phyloP scores from a whole-genome alignment of 2,888 invertebrate species.

The Stenoptilia bipunctidactyla region DNA sequence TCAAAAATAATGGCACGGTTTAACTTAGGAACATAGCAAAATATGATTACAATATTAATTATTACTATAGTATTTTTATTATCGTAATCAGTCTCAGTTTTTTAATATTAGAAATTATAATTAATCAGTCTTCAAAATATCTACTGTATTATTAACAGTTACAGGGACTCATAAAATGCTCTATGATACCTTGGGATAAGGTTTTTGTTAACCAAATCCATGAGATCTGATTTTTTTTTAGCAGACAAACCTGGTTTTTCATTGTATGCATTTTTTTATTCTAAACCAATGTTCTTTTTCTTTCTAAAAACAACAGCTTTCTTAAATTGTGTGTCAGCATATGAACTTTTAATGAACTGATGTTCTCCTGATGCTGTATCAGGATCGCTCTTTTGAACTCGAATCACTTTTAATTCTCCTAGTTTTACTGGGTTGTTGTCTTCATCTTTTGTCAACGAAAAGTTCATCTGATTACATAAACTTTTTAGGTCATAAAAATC shows the following conservation, averaged over 20 bases:
- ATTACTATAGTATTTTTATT: not conserved
- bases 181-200: conserved; percentile 4
- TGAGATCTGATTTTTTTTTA: conserved; percentile 8
- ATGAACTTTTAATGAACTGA: too few species aligned
- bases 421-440: too few species aligned
- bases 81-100: not conserved
- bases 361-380: too few species aligned
- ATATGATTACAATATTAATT: not conserved
- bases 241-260: conserved; percentile 3
- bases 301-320: conserved; percentile 3
- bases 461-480: too few species aligned
- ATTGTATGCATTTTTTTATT: conserved; percentile 2
- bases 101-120: not conserved
- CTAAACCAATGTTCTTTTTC: conserved; percentile 4
- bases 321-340: too few species aligned
- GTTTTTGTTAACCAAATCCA: conserved; percentile 8
- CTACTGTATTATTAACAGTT: not conserved
- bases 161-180: not conserved
- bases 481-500: too few species aligned
- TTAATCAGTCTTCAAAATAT: not conserved
- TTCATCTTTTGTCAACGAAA: too few species aligned
- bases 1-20: not conserved
- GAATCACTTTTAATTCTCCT: too few species aligned
- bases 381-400: too few species aligned
- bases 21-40: not conserved